These are phyloP conservation scores for Palythoa heliodiscus DNA, from an alignment of 92 coral and sea anemone species.

Conservation along the genomic window DNA sequence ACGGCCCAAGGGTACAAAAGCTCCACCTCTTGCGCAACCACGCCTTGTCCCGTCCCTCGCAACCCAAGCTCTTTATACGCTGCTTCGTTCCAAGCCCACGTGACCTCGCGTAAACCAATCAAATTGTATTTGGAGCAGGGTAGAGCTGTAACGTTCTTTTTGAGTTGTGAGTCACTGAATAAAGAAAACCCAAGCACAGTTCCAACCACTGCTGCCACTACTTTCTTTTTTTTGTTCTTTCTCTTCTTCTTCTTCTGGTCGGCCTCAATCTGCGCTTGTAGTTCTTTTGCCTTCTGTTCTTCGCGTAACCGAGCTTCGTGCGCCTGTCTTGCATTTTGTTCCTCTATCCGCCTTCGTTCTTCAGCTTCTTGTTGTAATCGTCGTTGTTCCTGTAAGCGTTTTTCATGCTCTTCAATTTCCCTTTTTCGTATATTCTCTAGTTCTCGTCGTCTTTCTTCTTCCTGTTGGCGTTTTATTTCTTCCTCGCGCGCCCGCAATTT, in stretches of 20 bases:
- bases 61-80: conserved; percentile 53
- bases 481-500: background rate
- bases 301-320: background rate
- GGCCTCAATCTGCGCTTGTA: background rate
- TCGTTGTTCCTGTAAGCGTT: background rate
- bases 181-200: background rate
- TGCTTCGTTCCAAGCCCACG: conserved; percentile 69
- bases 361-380: conserved; percentile 2
- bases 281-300: background rate
- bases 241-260: background rate
- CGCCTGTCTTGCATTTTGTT: conserved; percentile 1
- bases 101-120: conserved; percentile 57
- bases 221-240: background rate
- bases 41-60: conserved; percentile 54
- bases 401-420: conserved; percentile 1
- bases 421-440: background rate
- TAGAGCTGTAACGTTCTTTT: conserved; percentile 48
- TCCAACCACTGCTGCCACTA: background rate
- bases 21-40: conserved; percentile 71
- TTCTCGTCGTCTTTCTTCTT: background rate
- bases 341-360: background rate
- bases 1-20: conserved; percentile 61
- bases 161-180: conserved; percentile 56
- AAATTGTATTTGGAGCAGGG: conserved; percentile 52
- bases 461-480: background rate